Conservation (phyloP, 1,140 invertebrate species). For the Oppia nitens region DNA sequence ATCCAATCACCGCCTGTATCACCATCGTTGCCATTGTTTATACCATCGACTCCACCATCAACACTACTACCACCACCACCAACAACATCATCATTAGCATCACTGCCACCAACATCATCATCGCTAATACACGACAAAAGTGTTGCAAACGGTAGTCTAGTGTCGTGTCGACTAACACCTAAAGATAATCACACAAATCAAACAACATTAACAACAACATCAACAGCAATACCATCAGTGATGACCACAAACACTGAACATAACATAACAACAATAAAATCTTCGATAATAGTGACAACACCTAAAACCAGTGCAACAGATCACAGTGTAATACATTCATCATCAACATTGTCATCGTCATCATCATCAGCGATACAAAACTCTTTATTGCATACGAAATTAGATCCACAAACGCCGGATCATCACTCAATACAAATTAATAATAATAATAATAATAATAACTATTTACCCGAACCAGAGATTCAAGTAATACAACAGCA, state of each 20-base stretch:
- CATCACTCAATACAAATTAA: constrained; percentile 3
- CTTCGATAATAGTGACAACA: constrained; percentile 5
- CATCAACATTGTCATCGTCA: too few species aligned
- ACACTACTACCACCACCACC: constrained; percentile 16
- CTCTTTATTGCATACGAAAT: too few species aligned
- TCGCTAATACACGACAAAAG: constrained; percentile 16
- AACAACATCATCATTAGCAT: constrained; percentile 15
- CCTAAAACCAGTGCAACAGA: too few species aligned
- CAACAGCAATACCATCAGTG: not conserved
- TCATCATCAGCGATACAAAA: too few species aligned
- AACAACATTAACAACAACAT: constrained; percentile 8
- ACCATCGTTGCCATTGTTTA: not conserved
- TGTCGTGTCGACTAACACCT: not conserved
- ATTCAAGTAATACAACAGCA: too few species aligned
- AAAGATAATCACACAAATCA: constrained; percentile 9
- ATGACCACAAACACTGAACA: too few species aligned
- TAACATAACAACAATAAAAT: constrained; percentile 4
- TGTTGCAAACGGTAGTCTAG: not conserved
- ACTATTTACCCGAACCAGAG: not conserved
- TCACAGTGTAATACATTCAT: too few species aligned
- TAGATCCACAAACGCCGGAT: too few species aligned
- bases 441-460: not conserved
- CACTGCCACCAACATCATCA: constrained; percentile 19
- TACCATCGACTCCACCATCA: constrained; percentile 6
- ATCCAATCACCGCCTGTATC: constrained; percentile 8